phyloP scores from a whole-genome alignment of 1,140 invertebrate genomes.

The Cepaea nemoralis region DNA sequence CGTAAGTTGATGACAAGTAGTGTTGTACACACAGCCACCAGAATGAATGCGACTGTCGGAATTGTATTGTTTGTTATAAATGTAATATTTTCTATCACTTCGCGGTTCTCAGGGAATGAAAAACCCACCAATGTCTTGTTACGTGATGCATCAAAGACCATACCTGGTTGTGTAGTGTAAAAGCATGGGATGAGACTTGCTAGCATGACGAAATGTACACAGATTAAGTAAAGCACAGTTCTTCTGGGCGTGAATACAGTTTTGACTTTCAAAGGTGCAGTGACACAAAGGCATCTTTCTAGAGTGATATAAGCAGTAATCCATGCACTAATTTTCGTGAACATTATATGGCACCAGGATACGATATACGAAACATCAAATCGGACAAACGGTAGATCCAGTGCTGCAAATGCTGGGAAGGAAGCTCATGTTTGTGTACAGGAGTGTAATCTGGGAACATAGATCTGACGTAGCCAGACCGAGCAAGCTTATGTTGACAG shows the following conservation, averaged over 20 bases:
- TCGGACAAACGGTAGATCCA: constrained; percentile 6
- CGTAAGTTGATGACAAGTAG: not conserved
- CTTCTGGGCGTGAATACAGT: not conserved
- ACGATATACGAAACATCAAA: not conserved
- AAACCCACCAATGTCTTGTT: too few species aligned
- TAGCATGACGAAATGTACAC: not conserved
- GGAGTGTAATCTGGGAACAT: not conserved
- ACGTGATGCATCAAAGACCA: too few species aligned
- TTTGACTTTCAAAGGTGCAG: constrained; percentile 9
- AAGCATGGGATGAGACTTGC: constrained; percentile 4
- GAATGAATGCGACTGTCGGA: not conserved
- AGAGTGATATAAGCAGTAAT: constrained; percentile 22
- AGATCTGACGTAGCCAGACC: constrained; percentile 8
- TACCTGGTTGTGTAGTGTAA: not conserved
- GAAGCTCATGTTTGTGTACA: not conserved
- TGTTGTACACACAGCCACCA: not conserved
- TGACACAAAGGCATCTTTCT: constrained; percentile 23
- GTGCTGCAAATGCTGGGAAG: not conserved
- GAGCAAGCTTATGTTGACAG: constrained; percentile 30
- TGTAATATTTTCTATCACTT: not conserved
- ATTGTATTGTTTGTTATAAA: not conserved
- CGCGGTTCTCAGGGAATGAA: not conserved
- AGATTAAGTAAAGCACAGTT: not conserved
- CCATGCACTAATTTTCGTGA: not conserved
- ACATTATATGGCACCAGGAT: constrained; percentile 3